phyloP scores from a whole-genome alignment of 2,797 vertebrate species.

The Graptemys geographica region DNA sequence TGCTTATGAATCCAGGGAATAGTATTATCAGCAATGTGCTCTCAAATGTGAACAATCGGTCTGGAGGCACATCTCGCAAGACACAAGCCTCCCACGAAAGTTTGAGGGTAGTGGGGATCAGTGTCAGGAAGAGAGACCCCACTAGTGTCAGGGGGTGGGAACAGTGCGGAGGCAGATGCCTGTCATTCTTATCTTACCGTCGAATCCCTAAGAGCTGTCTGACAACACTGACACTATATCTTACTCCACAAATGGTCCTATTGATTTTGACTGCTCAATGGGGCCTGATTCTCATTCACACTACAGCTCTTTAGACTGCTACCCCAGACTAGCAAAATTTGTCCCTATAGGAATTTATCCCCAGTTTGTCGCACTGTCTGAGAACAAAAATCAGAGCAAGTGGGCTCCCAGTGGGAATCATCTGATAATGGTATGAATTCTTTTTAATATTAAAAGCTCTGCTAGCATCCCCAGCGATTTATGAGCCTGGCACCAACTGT shows the following conservation, averaged over 20 bases:
- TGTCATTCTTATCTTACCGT: neutral
- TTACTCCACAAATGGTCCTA: neutral
- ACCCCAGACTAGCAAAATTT: neutral
- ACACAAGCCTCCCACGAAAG: neutral
- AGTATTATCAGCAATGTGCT: neutral
- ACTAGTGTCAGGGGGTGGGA: neutral
- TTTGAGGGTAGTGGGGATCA: neutral
- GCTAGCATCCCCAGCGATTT: conserved; percentile 11
- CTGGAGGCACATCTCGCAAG: neutral
- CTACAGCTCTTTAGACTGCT: neutral
- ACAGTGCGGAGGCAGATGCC: neutral
- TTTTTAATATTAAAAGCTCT: conserved; percentile 35
- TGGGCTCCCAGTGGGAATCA: neutral
- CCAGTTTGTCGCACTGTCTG: neutral
- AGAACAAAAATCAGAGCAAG: conserved; percentile 37
- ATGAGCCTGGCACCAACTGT: neutral
- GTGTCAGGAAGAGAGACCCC: neutral
- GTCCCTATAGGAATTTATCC: neutral
- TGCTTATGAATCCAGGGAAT: neutral
- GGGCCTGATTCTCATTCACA: neutral
- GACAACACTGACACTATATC: neutral
- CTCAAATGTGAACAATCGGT: fast-evolving
- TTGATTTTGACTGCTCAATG: neutral
- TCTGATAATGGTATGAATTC: neutral
- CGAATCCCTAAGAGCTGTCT: neutral